Base-by-base conservation (phyloP, 2,888 invertebrate species). In the Oithona nana region DNA sequence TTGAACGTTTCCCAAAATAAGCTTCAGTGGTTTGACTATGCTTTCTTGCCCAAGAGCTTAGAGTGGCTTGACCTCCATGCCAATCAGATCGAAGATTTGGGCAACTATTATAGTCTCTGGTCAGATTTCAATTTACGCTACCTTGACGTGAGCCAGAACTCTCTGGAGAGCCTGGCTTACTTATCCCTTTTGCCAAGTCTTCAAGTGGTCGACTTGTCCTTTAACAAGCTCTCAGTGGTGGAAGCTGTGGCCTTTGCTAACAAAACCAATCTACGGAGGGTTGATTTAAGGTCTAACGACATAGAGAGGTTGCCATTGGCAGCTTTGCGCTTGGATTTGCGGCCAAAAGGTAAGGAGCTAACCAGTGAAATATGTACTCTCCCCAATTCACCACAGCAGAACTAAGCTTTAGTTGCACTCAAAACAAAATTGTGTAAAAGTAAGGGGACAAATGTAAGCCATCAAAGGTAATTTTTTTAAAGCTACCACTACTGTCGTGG, bases 261-360 rank as follows among this genome's bases (percentile, higher is more conserved):
- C 74, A 92, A 90, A 77, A 80, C 80, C 68, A 90, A 92, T 76
- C 78, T 92, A 70, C 88, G 88, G 63, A 78, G 89, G 69, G 90
- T 89, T 69, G 90, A 92, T 77, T 80, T 92, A 69, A 90, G 88
- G 76, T 88, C 88, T 69, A 92, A 92, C 78, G 86, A 87, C 74
- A 86, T 92, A 71, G 83, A 84, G 49, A n/a, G 50, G 50, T 29
- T 59, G 24, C 59, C 24, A 48, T 24, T 59, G 11, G n/a, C 49
- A 20, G 39, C 59, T 29, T 28, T 59, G 1, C 24, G 24, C 59
- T 50, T 59, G 20, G 26, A 39, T 11, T 50, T 49, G 6, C 20
- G 28, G 16, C 28, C 57, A 57, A 28, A 57, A 29, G 8, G 20
- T 52, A 4, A 24, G 22, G 1, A 16, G n/a, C 16, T 13, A 22